Evolutionary conservation across 2,113 vertebrate genomes (phyloP).

Genomic region (Columba janthina): DNA sequence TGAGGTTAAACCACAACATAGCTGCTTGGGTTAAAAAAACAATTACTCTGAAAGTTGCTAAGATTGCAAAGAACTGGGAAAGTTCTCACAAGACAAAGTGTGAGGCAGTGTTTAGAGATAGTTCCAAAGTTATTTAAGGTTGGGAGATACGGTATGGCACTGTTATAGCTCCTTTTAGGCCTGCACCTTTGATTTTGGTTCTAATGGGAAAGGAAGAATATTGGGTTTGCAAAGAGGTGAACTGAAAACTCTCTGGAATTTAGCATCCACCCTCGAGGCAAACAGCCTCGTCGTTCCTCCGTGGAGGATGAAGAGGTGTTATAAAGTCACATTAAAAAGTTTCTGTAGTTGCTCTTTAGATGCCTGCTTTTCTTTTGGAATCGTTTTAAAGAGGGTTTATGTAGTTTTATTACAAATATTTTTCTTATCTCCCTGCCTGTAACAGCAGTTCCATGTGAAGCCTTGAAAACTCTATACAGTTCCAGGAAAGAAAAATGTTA

Average conservation of each 20-base stretch:
- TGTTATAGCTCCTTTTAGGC: neutral
- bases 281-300: accelerated
- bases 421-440: neutral
- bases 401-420: neutral
- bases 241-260: neutral
- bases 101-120: neutral
- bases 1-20: neutral
- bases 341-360: neutral
- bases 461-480: neutral
- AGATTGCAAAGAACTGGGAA: neutral
- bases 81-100: neutral
- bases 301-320: neutral
- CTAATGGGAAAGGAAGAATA: neutral
- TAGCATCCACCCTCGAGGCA: neutral
- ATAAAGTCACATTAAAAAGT: neutral
- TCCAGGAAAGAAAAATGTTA: neutral
- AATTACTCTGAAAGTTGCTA: neutral
- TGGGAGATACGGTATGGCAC: accelerated
- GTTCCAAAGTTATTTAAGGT: neutral
- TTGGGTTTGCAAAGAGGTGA: neutral
- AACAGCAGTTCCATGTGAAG: neutral
- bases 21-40: neutral
- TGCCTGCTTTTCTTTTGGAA: neutral
- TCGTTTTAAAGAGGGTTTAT: neutral
- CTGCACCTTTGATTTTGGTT: neutral